Evolutionary conservation across 2,113 vertebrate genomes (phyloP).

Genomic region (Nerophis ophidion): DNA sequence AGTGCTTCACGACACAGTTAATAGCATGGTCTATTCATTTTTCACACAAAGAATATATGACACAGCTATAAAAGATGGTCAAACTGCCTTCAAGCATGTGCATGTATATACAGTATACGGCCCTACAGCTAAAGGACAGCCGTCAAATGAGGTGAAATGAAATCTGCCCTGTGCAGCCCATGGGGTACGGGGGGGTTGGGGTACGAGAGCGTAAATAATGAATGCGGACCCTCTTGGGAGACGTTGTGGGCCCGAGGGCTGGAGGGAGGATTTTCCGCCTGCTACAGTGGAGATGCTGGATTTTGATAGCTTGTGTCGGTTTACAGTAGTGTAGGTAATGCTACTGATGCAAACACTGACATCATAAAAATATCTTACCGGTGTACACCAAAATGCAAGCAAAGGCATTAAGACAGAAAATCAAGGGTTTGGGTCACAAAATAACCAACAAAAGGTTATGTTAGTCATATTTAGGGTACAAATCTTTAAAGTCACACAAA

Average conservation of each 20-base stretch:
- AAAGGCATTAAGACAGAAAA: too few relatives aligned
- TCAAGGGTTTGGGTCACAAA: too few relatives aligned
- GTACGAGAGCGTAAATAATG: conserved; percentile 59
- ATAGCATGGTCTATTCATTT: too few relatives aligned
- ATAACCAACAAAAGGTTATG: too few relatives aligned
- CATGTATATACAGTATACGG: neutral
- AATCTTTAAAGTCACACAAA: too few relatives aligned
- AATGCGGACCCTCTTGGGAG: conserved; percentile 40
- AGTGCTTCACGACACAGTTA: too few relatives aligned
- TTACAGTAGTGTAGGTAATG: conserved; percentile 29
- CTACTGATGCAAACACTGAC: conserved; percentile 52
- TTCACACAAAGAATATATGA: neutral
- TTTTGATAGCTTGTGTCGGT: conserved; percentile 58
- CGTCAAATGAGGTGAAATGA: conserved; percentile 23
- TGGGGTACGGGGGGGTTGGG: neutral
- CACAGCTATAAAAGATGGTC: neutral
- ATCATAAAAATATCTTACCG: conserved; percentile 17
- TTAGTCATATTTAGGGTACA: too few relatives aligned
- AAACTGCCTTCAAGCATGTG: too few relatives aligned
- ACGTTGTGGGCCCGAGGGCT: conserved; percentile 29
- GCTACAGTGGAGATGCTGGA: conserved; percentile 31
- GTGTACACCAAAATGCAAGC: neutral
- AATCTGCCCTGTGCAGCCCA: conserved; percentile 20
- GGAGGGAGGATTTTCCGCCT: conserved; percentile 19
- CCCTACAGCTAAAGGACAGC: conserved; percentile 14